Base-by-base conservation (phyloP, 2,113 vertebrate species). In the Aptenodytes forsteri region DNA sequence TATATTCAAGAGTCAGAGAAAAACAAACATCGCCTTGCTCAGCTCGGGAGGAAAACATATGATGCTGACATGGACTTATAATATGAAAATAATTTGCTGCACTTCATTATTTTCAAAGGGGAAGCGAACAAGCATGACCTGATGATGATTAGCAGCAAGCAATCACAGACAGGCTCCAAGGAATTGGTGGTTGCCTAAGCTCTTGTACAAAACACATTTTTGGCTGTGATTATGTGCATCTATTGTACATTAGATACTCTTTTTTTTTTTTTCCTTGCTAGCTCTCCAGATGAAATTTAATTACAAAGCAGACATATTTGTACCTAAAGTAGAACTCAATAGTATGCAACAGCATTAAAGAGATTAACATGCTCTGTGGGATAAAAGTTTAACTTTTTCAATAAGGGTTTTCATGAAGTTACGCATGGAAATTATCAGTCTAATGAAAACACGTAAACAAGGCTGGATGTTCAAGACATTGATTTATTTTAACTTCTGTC, bases 281-380 rank as follows among this genome's bases (percentile, higher is more conserved):
- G 20, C 5, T 70, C 70, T 87, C 25, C 65, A 97, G 85, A 96
- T 78, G 87, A 97, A 97, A 95, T 94, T 82, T 96, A 92, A 94
- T 89, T 97, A 87, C 77, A 93, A 89, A 97, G 62, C 44, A 73
- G 65, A 32, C 40, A 90, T 64, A 77, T 65, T 94, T 95, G 29
- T 96, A 94, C 83, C 80, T 95, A 93, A 96, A 95, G 73, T 83
- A 97, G 29, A 96, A 89, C 59, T 97, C 91, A 96, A 82, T 67
- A 91, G 55, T 69, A 42, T 89, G 75, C 46, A 84, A 56, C 81
- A 95, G 12, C 23, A 83, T 86, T 95, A 76, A 73, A 42, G 36
- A 85, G 73, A 71, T 82, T 81, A 78, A 52, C 42, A 38, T n/a
- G 25, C 4, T 80, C 23, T 85, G 16, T 46, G 47, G 65, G 17